Evolutionary conservation across 2,797 vertebrate genomes (phyloP), one percentile per base, ranked within the genome.

Genomic region (Xenopus petersii): DNA sequence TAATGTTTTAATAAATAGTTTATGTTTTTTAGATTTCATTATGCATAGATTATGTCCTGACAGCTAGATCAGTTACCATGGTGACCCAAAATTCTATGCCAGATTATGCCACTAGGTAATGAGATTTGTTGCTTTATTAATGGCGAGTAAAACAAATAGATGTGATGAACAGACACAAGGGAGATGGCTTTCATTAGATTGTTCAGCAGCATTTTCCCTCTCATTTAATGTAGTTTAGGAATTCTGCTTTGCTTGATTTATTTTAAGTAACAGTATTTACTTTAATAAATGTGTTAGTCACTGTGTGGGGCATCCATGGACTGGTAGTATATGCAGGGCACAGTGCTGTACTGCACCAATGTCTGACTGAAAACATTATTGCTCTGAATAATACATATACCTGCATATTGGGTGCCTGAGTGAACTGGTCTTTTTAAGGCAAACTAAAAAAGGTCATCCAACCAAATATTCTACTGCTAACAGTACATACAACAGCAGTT

Each of bases 31-130:
- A 61, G 42, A 68, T 54, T 74, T 66, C 71, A 71, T 60, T 66
- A 62, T 67, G 63, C 75, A 62, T 60, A 67, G 55, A 67, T 77
- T 77, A 67, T 60, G 65, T 67, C 64, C 59, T 62, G 69, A 77
- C 75, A 77, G 75, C 21, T 67, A 67, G 64, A 77, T 62, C 46
- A 30, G 75, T 77, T 77, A 77, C 75, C 65, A 77, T 77, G 75
- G 75, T 48, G 70, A 73, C 73, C 26, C 30, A 70, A 6, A 64
- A 48, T 65, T 24, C 21, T 59, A 60, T 78, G 64, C 75, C 49
- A 68, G 70, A 73, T 64, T 78, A 64, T 73, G 70, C 58, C 48
- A 49, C 36, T 56, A 59, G 16, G 69, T 78, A 69, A 73, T 68
- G 66, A 68, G 46, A 73, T 59, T 60, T 67, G 46, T 54, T 78